These are phyloP conservation scores for Bovichtus variegatus DNA, from an alignment of 2,797 vertebrate genomes.

Conservation along the genomic window DNA sequence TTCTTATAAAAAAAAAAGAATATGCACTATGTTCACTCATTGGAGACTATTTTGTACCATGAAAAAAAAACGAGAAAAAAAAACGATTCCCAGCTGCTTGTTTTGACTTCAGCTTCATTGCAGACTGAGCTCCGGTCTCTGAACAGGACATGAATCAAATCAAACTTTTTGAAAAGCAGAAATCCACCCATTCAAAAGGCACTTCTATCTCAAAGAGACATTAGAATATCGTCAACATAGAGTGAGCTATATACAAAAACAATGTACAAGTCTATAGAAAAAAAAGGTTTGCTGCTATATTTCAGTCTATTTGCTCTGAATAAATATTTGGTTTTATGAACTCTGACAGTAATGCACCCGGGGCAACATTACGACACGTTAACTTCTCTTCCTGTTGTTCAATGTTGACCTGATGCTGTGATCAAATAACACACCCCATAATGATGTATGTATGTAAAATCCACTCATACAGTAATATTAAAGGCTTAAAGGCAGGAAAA, in stretches of 20 bases:
- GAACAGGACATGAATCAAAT: constrained; percentile 30
- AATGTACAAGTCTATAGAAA: constrained; percentile 72
- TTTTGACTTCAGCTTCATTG: constrained; percentile 30
- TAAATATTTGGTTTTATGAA: constrained; percentile 74
- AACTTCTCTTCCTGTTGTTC: constrained; percentile 1
- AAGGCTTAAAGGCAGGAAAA: constrained; percentile 19
- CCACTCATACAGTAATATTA: constrained; percentile 29
- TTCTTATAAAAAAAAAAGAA: constrained; percentile 49
- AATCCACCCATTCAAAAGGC: constrained; percentile 61
- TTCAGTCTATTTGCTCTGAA: constrained; percentile 59
- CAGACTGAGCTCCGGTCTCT: constrained; percentile 25
- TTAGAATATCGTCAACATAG: constrained; percentile 58
- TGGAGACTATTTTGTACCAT: constrained; percentile 53
- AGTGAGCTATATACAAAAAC: constrained; percentile 73
- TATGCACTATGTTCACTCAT: constrained; percentile 38
- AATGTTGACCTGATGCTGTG: background rate
- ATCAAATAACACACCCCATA: background rate
- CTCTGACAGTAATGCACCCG: constrained; percentile 34
- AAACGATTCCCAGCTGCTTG: constrained; percentile 23
- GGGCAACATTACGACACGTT: background rate
- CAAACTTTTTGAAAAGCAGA: constrained; percentile 40
- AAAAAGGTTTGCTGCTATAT: constrained; percentile 49
- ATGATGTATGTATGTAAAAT: constrained; percentile 3
- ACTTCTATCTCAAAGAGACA: constrained; percentile 53
- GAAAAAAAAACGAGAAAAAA: constrained; percentile 20